A percentile compares a stretch with the other conserved stretches of the same genome.
phyloP scores from a whole-genome alignment of 2,113 vertebrate genomes.

The Salvator merianae region DNA sequence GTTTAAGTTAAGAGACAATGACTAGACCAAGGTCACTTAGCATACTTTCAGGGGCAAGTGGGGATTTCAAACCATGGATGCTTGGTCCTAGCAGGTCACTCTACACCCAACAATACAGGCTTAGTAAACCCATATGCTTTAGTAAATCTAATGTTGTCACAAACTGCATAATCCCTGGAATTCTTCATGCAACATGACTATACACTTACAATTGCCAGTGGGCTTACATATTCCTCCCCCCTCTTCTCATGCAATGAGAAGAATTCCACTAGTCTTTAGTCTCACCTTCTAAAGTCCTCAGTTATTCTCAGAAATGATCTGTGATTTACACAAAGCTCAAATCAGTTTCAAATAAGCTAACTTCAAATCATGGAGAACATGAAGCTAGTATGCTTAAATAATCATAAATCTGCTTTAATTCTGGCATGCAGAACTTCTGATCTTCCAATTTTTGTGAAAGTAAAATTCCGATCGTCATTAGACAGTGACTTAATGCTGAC shows the following conservation, averaged over 20 bases:
- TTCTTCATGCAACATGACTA: background rate
- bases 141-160: background rate
- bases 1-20: too few species aligned
- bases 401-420: background rate
- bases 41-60: too few species aligned
- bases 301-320: background rate
- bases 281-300: background rate
- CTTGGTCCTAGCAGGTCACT: too few species aligned
- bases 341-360: background rate
- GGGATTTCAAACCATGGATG: too few species aligned
- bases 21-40: too few species aligned
- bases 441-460: background rate
- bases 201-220: too few species aligned
- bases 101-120: too few species aligned
- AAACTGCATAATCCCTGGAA: background rate
- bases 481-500: background rate
- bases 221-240: background rate
- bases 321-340: too few species aligned
- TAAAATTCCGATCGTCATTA: background rate
- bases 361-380: background rate
- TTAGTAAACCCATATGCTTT: too few species aligned
- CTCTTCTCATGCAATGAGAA: background rate
- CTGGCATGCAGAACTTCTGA: background rate
- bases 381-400: background rate
- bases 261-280: background rate